Evolutionary conservation across 1,140 invertebrate genomes (phyloP).

Genomic region (Mactra quadrangularis): DNA sequence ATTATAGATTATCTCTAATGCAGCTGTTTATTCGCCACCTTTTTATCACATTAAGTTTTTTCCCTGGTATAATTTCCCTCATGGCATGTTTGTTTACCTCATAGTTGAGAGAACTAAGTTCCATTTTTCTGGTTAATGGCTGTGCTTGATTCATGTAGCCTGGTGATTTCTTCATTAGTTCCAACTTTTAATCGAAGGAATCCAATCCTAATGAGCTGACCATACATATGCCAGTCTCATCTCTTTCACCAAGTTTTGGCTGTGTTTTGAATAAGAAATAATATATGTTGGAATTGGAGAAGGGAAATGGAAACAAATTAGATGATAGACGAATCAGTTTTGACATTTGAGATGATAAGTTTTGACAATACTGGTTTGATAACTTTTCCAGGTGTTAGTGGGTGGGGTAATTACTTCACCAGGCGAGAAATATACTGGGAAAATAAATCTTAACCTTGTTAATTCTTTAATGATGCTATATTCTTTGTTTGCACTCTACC

Average conservation of each 20-base stretch:
- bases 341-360: constrained; percentile 61
- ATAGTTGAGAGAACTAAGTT: constrained; percentile 36
- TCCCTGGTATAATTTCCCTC: background rate
- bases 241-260: constrained; percentile 26
- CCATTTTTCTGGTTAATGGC: constrained; percentile 26
- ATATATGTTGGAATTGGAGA: constrained; percentile 23
- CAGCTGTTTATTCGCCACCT: too few relatives aligned
- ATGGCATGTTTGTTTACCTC: constrained; percentile 38
- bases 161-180: constrained; percentile 60
- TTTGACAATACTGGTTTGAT: constrained; percentile 57
- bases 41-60: too few relatives aligned
- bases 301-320: constrained; percentile 53
- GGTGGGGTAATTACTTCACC: constrained; percentile 52
- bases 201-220: constrained; percentile 28
- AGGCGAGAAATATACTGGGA: constrained; percentile 14
- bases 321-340: constrained; percentile 55
- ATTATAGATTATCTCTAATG: too few relatives aligned
- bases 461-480: too few relatives aligned
- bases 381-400: constrained; percentile 39
- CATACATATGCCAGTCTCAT: constrained; percentile 50
- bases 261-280: constrained; percentile 20
- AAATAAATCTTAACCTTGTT: background rate
- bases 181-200: background rate
- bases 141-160: constrained; percentile 41
- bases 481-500: too few relatives aligned